A percentile compares a stretch with the other conserved stretches of the same genome.
Evolutionary conservation across 2,113 vertebrate genomes (phyloP).

Genomic region (Labeo rohita): DNA sequence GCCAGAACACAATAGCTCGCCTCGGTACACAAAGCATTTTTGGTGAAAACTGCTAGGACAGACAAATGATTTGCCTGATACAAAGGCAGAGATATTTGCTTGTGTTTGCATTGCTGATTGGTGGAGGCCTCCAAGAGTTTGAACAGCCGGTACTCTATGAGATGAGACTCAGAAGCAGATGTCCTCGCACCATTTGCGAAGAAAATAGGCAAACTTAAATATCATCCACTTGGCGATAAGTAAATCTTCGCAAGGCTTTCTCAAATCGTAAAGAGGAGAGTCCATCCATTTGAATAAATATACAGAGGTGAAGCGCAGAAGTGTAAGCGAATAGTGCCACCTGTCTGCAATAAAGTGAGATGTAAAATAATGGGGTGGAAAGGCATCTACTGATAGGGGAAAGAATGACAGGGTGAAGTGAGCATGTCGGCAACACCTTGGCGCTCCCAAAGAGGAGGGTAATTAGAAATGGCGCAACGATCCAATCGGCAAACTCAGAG

Average conservation of each 20-base stretch:
- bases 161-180: conserved; percentile 35
- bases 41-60: conserved; percentile 30
- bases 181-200: conserved; percentile 21
- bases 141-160: conserved; percentile 48
- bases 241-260: conserved; percentile 31
- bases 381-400: neutral
- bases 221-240: conserved; percentile 38
- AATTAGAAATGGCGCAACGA: conserved; percentile 35
- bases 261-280: conserved; percentile 36
- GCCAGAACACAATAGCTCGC: conserved; percentile 18
- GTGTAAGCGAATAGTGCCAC: conserved; percentile 48
- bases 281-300: conserved; percentile 9
- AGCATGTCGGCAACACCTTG: conserved; percentile 40
- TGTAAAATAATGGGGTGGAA: neutral
- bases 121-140: conserved; percentile 48
- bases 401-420: conserved; percentile 32
- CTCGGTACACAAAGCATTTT: conserved; percentile 38
- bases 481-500: conserved; percentile 36
- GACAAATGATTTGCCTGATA: conserved; percentile 43
- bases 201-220: conserved; percentile 43
- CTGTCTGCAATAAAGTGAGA: conserved; percentile 18
- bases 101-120: conserved; percentile 59
- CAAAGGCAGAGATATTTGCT: conserved; percentile 45
- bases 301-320: neutral
- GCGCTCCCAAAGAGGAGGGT: conserved; percentile 33